Evolutionary conservation across 1,140 invertebrate genomes (phyloP).

Genomic region (Vanessa atalanta): DNA sequence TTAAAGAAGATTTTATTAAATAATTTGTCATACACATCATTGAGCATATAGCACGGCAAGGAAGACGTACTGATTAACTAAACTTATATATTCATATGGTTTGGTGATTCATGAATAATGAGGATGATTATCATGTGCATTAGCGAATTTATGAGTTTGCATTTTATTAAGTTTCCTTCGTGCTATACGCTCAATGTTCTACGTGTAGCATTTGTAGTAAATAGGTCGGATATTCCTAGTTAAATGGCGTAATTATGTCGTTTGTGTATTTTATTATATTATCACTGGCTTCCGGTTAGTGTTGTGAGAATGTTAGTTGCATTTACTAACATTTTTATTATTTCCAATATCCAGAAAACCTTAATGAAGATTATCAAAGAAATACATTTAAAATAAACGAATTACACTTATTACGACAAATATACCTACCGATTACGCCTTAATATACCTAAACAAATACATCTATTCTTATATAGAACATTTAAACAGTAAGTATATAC

Average conservation of each 20-base stretch:
- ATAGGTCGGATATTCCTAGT: no score
- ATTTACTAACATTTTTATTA: neutral
- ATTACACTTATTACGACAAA: neutral
- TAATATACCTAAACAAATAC: conserved; percentile 13
- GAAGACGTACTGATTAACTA: conserved; percentile 21
- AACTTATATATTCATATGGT: neutral
- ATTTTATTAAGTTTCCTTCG: neutral
- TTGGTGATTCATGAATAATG: no score
- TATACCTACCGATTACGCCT: neutral
- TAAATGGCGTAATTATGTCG: no score
- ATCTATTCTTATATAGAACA: conserved; percentile 8
- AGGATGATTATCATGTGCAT: no score
- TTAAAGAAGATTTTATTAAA: neutral
- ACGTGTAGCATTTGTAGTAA: no score
- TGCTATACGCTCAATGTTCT: neutral
- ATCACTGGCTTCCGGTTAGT: neutral
- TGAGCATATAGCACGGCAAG: conserved; percentile 14
- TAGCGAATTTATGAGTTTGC: neutral
- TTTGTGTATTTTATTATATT: no score
- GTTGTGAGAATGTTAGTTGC: neutral
- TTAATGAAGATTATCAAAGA: neutral
- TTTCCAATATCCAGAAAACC: neutral
- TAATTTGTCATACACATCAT: conserved; percentile 21
- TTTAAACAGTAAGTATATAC: conserved; percentile 22
- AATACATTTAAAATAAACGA: neutral